Conservation (phyloP, 2,113 vertebrate species). For the Lonchura striata region DNA sequence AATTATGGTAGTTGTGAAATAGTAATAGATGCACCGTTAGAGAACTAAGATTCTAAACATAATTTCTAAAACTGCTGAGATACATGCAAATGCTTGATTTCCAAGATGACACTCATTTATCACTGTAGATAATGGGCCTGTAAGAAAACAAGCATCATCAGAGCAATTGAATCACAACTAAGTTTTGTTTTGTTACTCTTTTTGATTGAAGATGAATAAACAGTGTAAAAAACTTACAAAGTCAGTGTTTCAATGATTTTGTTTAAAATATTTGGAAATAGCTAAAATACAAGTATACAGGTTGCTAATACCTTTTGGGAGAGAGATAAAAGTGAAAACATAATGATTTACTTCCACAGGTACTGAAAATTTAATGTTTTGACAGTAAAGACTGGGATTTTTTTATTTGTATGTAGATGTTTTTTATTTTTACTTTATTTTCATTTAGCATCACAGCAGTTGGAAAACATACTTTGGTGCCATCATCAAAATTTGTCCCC, state of each 20-base stretch:
- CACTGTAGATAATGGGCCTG: background rate
- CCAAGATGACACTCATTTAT: background rate
- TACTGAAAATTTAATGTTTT: background rate
- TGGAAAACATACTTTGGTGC: background rate
- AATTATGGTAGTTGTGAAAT: background rate
- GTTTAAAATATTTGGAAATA: background rate
- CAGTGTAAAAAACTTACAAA: background rate
- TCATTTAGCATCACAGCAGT: background rate
- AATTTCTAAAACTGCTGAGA: background rate
- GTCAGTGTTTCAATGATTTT: background rate
- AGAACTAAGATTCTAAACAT: background rate
- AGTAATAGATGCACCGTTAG: background rate
- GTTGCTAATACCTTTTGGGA: background rate
- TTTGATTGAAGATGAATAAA: background rate
- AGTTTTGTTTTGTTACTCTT: background rate
- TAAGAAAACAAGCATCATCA: background rate
- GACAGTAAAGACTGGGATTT: background rate
- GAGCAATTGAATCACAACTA: background rate
- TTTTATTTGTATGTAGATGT: background rate
- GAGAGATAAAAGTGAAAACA: background rate
- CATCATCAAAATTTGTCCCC: background rate
- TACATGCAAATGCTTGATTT: fast-evolving
- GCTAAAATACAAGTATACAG: background rate
- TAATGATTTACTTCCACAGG: background rate
- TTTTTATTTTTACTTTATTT: background rate